These are phyloP conservation scores for Odontamblyopus lacepedii DNA, from an alignment of 2,797 vertebrate species.

Conservation along the genomic window DNA sequence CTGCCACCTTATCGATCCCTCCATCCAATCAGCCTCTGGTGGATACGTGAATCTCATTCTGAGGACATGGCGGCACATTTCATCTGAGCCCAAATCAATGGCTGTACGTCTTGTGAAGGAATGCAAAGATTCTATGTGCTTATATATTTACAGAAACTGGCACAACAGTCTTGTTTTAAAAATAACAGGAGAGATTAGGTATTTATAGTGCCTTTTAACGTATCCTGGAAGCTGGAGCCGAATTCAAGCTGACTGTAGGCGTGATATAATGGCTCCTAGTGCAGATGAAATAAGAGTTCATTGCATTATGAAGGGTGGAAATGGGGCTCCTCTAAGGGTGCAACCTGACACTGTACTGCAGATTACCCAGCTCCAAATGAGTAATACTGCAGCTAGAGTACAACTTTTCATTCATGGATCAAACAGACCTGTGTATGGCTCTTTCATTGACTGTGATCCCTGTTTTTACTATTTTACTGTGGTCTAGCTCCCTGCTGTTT, in stretches of 20 bases:
- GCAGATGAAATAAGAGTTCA: conserved; percentile 21
- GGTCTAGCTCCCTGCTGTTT: conserved; percentile 12
- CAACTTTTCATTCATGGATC: conserved; percentile 22
- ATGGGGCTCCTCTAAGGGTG: conserved; percentile 32
- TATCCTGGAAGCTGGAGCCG: not conserved
- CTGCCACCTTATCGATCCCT: conserved; percentile 66
- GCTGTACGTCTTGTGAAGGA: conserved; percentile 39
- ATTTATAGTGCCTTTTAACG: conserved; percentile 2
- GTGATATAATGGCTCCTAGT: conserved; percentile 2
- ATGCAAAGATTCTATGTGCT: conserved; percentile 39
- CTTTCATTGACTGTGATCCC: conserved; percentile 7
- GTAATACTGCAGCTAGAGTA: conserved; percentile 45
- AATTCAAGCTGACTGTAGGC: not conserved
- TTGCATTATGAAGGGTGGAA: conserved; percentile 15
- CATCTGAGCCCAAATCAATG: conserved; percentile 61
- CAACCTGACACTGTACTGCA: conserved; percentile 57
- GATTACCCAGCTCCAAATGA: conserved; percentile 30
- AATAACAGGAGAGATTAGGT: not conserved
- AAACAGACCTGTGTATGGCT: conserved; percentile 3
- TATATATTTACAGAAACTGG: conserved; percentile 15
- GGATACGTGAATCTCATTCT: conserved; percentile 71
- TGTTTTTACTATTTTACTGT: conserved; percentile 23
- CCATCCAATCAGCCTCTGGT: conserved; percentile 68
- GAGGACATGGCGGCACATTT: conserved; percentile 67
- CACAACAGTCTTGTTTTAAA: conserved; percentile 9